Base-by-base conservation (phyloP, 2,888 invertebrate species). In the Ectemnius lituratus region DNA sequence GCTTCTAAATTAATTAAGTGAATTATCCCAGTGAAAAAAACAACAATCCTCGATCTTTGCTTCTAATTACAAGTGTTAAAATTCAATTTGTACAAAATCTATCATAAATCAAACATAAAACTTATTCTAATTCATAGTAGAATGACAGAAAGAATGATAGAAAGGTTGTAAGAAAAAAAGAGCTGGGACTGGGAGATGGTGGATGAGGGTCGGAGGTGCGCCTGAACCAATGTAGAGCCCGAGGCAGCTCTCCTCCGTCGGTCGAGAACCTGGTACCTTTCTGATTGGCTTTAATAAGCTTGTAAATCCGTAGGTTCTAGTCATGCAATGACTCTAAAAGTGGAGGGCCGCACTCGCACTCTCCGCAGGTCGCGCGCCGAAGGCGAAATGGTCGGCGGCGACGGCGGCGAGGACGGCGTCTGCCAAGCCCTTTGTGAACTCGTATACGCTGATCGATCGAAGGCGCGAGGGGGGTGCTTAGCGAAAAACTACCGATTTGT, bases 321-420 rank as follows among this genome's bases (percentile, higher is more conserved):
- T 88, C 87, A 88, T 85, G 68, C 78, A 86, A 85, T 88, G 88
- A 88, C 88, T 87, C 83, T 87, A 88, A 88, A 88, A 82, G 65
- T 45, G 49, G 11, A 59, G 63, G 47, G 28, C 45, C 62, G 59
- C 60, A 57, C 52, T 46, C 46, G n/a, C 59, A 63, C 23, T 23
- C 23, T 49, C 49, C 52, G 4, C 49, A 14, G n/a, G 52, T 46
- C 62, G 23, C 18, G 67, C 47, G 37, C 37, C 37, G 37, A 37
- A 6, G 37, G 37, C 37, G 37, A 37, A 11, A 8, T 13, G 69
- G 46, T 61, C 71, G 14, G 65, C 37, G 37, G 37, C 37, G 37
- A 37, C 37, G 37, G 37, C 37, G 37, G 37, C 37, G 37, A 37
- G 37, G 5, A 37, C 37, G 37, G 37, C 37, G 69, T 62, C 56